Conservation (phyloP, 2,888 invertebrate species). For the Sinelater perroti region DNA sequence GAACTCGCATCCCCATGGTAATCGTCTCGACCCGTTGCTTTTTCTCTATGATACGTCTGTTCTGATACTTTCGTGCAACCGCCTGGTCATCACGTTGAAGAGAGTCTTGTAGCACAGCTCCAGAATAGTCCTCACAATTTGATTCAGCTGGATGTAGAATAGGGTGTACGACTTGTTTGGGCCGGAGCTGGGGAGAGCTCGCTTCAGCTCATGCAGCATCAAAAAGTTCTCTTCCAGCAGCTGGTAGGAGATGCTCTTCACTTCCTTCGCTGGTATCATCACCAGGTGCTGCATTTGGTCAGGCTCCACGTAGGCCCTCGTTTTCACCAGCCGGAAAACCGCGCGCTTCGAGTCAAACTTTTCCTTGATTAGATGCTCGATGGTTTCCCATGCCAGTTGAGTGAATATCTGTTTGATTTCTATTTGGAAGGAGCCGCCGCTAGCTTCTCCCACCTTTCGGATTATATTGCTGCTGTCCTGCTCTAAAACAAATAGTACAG, state of each 20-base stretch:
- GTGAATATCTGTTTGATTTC: constrained; percentile 76
- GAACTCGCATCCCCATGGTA: constrained; percentile 78
- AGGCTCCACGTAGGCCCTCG: constrained; percentile 86
- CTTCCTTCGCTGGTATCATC: constrained; percentile 94
- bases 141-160: constrained; percentile 76
- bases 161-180: constrained; percentile 83
- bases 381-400: constrained; percentile 74
- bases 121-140: constrained; percentile 73
- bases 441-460: constrained; percentile 78
- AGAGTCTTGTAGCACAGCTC: constrained; percentile 77
- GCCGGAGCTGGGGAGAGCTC: constrained; percentile 66
- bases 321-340: constrained; percentile 84
- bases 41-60: constrained; percentile 86
- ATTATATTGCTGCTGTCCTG: constrained; percentile 84
- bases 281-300: constrained; percentile 91
- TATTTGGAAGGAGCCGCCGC: constrained; percentile 84
- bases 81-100: constrained; percentile 73
- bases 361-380: constrained; percentile 86
- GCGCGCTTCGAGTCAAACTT: constrained; percentile 86
- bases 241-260: constrained; percentile 86
- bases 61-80: constrained; percentile 71
- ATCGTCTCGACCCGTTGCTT: constrained; percentile 86
- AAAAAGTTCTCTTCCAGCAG: constrained; percentile 83
- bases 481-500: constrained; percentile 62
- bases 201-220: constrained; percentile 73